Evolutionary conservation across 2,797 vertebrate species (phyloP), one percentile per base, ranked within the genome.

Genomic region (Sebastiscus albofasciatus): DNA sequence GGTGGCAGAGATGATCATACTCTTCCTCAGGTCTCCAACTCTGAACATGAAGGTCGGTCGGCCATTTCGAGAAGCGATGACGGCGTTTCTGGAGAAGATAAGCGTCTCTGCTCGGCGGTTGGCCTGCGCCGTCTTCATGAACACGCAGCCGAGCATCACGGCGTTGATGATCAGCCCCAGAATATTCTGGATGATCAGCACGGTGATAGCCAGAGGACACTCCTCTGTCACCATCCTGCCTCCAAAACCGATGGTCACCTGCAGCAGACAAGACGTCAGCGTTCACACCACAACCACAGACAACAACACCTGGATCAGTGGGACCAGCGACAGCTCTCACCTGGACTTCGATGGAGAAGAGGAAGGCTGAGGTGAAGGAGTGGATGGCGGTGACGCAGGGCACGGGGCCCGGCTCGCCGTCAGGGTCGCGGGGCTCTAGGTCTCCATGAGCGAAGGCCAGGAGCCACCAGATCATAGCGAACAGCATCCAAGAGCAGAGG

Each of bases 341-440:
- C 95, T 99, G 98, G 79, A 99, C 98, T 84, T 99, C 98, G 1
- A 99, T 99, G 91, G 98, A 99, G 95, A 99, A 99, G 46, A 99
- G 97, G 92, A 99, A 99, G 20, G 98, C 98, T 0, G 98, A 99
- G 6, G 97, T 97, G 90, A 99, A 99, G 34, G 98, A 99, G 85
- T 98, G 93, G 75, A 96, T 96, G 79, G 95, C 95, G 1, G 96
- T 96, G 71, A 96, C 95, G 20, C 96, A 96, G 36, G 96, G 96
- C 14, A 94, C 75, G 0, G 84, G 93, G 6, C 87, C 92, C 0
- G 95, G 95, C 5, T 92, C 0, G 16, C 92, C 83, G 0, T 58
- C 66, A 0, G 81, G 89, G 72, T 92, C 91, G 0, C 84, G 91
- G 11, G 95, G 87, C 85, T 96, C 94, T 84, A 97, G 91, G 86